phyloP scores from a whole-genome alignment of 2,797 vertebrate species.

The Periparus ater region DNA sequence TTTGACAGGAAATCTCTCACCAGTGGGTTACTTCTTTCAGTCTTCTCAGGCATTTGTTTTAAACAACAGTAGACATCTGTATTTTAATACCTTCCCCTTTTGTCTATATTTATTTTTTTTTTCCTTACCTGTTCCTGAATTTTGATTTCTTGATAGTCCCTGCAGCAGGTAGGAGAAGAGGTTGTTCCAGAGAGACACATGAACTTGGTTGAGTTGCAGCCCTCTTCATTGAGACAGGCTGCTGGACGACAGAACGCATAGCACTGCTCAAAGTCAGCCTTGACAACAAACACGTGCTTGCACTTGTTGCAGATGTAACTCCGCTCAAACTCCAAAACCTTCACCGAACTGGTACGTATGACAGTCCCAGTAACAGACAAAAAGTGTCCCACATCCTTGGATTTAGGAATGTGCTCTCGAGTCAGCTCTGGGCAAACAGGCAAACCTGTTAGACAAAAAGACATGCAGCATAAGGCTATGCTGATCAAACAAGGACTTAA shows the following conservation, averaged over 20 bases:
- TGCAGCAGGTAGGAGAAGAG: conserved; percentile 82
- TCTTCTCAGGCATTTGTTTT: not conserved
- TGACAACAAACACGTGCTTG: conserved; percentile 82
- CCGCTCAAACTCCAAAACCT: conserved; percentile 91
- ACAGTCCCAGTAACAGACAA: conserved; percentile 93
- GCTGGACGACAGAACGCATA: conserved; percentile 81
- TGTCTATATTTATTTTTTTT: not conserved
- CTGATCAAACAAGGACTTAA: not conserved
- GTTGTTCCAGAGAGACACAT: conserved; percentile 83
- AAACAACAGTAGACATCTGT: not conserved
- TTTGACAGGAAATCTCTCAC: not conserved
- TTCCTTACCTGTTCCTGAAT: conserved; percentile 91
- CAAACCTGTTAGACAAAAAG: conserved; percentile 78
- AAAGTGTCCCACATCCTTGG: conserved; percentile 91
- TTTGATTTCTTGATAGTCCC: conserved; percentile 97
- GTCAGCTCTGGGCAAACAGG: conserved; percentile 95
- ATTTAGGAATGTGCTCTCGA: conserved; percentile 91
- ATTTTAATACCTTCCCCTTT: not conserved
- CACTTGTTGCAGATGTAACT: conserved; percentile 93
- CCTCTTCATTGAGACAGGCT: conserved; percentile 81
- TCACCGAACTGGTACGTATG: conserved; percentile 88
- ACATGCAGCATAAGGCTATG: not conserved
- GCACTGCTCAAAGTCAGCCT: conserved; percentile 90
- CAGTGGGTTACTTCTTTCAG: not conserved
- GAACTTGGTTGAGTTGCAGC: conserved; percentile 88